Evolutionary conservation across 2,797 vertebrate species (phyloP).

Genomic region (Rachycentron canadum): DNA sequence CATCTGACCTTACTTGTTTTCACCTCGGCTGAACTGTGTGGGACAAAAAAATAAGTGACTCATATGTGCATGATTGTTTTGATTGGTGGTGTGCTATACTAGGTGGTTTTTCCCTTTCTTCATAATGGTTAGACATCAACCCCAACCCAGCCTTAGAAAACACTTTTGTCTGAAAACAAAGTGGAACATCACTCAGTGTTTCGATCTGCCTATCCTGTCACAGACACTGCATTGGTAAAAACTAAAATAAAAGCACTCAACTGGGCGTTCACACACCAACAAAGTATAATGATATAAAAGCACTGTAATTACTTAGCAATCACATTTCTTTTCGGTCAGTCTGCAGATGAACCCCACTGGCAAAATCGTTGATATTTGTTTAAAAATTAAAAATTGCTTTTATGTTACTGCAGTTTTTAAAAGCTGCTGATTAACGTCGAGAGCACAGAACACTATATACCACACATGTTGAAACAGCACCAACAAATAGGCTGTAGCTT

Average conservation of each 20-base stretch:
- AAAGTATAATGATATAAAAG: conserved; percentile 41
- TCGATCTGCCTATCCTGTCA: conserved; percentile 32
- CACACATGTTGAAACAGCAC: background rate
- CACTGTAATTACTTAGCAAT: conserved; percentile 29
- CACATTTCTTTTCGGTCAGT: conserved; percentile 31
- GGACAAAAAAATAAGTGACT: conserved; percentile 65
- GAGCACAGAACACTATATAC: background rate
- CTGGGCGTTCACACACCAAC: conserved; percentile 3
- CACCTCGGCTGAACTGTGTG: conserved; percentile 64
- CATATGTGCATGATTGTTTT: conserved; percentile 50
- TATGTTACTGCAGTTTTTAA: background rate
- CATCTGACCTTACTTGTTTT: conserved; percentile 44
- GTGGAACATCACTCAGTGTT: conserved; percentile 43
- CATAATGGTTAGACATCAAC: conserved; percentile 52
- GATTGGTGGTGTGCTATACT: conserved; percentile 60
- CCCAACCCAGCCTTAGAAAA: conserved; percentile 48
- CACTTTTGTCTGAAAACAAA: conserved; percentile 52
- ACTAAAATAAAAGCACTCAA: conserved; percentile 32
- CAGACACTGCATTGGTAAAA: conserved; percentile 35
- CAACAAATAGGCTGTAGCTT: background rate
- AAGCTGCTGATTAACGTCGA: background rate
- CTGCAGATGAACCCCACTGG: conserved; percentile 5
- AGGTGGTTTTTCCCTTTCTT: conserved; percentile 61
- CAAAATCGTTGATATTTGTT: too few relatives aligned
- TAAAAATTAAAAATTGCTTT: too few relatives aligned